Evolutionary conservation across 1,140 invertebrate species (phyloP), one percentile per base, ranked within the genome.

Genomic region (Capitella teleta): DNA sequence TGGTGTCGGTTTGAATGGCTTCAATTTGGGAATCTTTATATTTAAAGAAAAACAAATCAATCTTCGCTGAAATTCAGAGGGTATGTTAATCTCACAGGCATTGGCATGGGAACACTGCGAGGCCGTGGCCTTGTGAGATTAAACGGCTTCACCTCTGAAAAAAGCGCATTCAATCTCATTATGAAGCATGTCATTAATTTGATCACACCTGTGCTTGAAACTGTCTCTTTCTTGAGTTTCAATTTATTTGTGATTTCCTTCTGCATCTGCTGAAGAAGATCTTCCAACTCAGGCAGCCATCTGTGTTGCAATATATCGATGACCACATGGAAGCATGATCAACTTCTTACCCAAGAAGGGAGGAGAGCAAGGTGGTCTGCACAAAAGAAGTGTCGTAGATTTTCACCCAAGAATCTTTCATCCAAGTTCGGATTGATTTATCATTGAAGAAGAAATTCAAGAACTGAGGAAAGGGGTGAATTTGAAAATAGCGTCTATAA

Each of bases 331-430:
- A 32, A 32, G 8, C 8, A 10, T 32, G 30, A 32, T 10, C 30
- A 8, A 32, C 5, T 3, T 26, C 40, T 47, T 55, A 67, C 65
- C 62, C 56, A 28, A 60, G 51, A 30, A 67, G 26, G 19, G 67
- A 64, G 32, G 61, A 63, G 3, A 72, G 46, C 0, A 72, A 43
- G 10, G 54, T 59, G 0, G 52, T 61, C 48, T 69, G 58, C 14
- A 72, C 69, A 63, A 68, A 72, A 0, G 48, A 49, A 47, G 52
- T 44, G 28, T 72, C 69, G 58, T 67, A 69, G 21, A 58, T 52
- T 44, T 61, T 64, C 24, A 58, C 57, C 69, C 69, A 72, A 34
- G 57, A 59, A 60, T 69, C 66, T 45, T 66, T 67, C 36, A 70
- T 64, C 69, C 67, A 72, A 2, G 65, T 66, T 12, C 57, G n/a